Base-by-base conservation (phyloP, 1,140 invertebrate genomes). In the Branchinecta lynchi region DNA sequence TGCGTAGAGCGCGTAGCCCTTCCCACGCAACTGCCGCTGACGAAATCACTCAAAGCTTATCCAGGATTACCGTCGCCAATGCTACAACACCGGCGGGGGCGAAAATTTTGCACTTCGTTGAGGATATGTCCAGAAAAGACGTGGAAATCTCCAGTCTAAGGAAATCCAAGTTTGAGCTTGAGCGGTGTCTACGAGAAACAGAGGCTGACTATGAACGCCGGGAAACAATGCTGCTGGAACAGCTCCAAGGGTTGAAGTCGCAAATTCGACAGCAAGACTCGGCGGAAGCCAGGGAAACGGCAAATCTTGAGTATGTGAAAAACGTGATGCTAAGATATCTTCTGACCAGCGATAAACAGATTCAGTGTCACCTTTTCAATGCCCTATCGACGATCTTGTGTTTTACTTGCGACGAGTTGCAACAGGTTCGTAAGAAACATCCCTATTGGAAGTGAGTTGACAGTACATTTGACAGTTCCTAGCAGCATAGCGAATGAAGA, bases 241-340 rank as follows among this genome's bases (percentile, higher is more conserved):
- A 60, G 51, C 17, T 60, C 3, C 51, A 60, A 60, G 51, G 17
- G 17, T 60, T 60, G 51, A 60, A 60, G 51, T 15, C 12, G 51
- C 51, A 60, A 20, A 60, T 60, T 15, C 12, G 51, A 20, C 12
- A 60, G 51, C 51, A 60, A 60, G 51, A 60, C 51, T 60, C 17
- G 51, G 51, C 12, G 12, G 17, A 60, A 20, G 17, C 51, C 6
- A 12, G 51, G 12, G 51, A 60, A 60, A 60, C 12, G 12, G 51
- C 51, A 15, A 60, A 60, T 60, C 51, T 60, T 12, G 51, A 60
- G 17, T 60, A 60, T 60, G 51, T 60, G 51, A 60, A 60, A 60
- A 60, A 60, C 51, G 17, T 60, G 12, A 60, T 60, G 17, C 17
- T 60, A 3, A 20, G 17, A 20, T 60, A 60, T 60, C 17, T 60